phyloP scores from a whole-genome alignment of 1,140 invertebrate species.

The Cydia amplana region DNA sequence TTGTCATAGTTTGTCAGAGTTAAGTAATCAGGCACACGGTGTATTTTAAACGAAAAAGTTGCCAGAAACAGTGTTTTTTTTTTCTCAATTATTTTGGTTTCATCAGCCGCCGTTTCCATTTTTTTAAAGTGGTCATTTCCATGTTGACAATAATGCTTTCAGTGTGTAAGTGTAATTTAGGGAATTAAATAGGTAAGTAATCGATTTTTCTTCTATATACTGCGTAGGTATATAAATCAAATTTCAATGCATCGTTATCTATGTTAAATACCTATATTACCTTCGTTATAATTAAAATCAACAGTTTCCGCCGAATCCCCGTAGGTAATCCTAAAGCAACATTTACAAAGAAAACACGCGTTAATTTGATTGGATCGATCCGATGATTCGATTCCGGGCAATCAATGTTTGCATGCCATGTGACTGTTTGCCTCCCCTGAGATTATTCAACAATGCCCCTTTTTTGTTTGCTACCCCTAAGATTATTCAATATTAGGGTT shows the following conservation, averaged over 20 bases:
- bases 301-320: neutral
- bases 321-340: neutral
- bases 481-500: neutral
- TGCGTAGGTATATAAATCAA: neutral
- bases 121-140: no score
- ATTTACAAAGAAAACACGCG: constrained; percentile 1
- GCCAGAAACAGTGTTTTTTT: no score
- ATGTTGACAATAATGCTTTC: no score
- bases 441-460: neutral
- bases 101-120: no score
- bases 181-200: no score
- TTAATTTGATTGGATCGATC: constrained; percentile 3
- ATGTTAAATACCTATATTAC: neutral
- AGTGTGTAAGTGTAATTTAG: no score
- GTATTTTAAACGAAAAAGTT: no score
- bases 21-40: no score
- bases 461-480: neutral
- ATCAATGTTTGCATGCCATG: constrained; percentile 1
- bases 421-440: neutral
- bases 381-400: neutral
- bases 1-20: no score
- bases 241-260: neutral
- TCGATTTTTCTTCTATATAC: neutral
- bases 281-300: neutral
- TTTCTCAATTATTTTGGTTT: no score